phyloP scores from a whole-genome alignment of 2,113 vertebrate species.

The Rhinopomastus cyanomelas region DNA sequence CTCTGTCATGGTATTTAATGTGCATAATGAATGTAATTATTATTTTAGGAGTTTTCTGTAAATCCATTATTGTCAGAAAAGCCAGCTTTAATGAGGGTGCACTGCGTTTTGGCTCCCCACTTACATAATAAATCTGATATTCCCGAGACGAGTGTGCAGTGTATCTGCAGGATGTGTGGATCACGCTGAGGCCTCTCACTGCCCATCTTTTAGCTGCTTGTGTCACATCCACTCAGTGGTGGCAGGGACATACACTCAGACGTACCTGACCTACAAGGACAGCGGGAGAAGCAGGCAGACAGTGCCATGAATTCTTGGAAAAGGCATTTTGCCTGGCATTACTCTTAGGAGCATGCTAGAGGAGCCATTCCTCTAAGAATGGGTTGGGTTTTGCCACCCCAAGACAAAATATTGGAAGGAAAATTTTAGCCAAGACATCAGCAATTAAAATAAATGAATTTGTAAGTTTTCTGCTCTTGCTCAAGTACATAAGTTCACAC shows the following conservation, averaged over 20 bases:
- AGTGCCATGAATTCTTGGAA: neutral
- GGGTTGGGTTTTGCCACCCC: neutral
- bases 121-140: constrained; percentile 3
- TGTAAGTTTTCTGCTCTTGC: neutral
- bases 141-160: neutral
- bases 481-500: neutral
- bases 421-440: neutral
- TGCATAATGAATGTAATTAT: neutral
- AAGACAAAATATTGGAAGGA: neutral
- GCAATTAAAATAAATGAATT: neutral
- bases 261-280: neutral
- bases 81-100: neutral
- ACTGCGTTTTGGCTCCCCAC: neutral
- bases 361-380: neutral
- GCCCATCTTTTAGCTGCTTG: neutral
- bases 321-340: neutral
- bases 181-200: neutral
- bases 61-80: constrained; percentile 13
- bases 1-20: neutral
- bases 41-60: neutral
- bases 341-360: neutral
- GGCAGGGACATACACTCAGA: neutral
- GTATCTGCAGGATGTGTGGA: neutral
- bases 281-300: neutral
- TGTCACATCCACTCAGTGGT: neutral